These are phyloP conservation scores for Cryptotermes secundus DNA, from an alignment of 1,140 invertebrate species.

Conservation along the genomic window DNA sequence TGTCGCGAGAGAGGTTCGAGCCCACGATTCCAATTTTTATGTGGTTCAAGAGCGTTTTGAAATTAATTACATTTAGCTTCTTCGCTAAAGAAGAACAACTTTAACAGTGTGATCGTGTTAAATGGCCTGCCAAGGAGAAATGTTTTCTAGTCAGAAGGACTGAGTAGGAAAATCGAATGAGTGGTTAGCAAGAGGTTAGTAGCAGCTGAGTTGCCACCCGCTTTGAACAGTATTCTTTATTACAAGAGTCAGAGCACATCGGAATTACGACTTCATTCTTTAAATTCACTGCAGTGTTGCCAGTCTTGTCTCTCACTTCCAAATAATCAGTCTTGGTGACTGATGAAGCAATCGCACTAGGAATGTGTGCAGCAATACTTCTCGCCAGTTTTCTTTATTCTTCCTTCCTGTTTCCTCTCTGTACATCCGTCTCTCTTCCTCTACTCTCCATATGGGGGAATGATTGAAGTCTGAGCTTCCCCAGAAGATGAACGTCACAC, in stretches of 20 bases:
- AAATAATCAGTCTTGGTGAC: neutral
- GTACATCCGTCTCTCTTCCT: neutral
- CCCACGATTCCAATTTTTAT: no score
- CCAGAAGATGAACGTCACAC: neutral
- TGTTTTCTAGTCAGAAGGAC: neutral
- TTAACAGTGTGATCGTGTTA: neutral
- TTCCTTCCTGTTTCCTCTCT: neutral
- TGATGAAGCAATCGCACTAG: neutral
- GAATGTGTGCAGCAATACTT: slow-evolving; percentile 6
- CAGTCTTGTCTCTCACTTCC: neutral
- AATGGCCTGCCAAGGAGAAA: neutral
- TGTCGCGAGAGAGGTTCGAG: no score
- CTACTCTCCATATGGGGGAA: neutral
- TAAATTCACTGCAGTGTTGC: neutral
- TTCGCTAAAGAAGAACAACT: no score
- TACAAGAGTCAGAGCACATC: neutral
- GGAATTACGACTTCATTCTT: neutral
- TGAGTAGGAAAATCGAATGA: neutral
- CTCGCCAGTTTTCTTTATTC: neutral
- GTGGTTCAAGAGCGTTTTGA: no score
- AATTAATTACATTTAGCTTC: no score
- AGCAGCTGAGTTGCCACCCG: neutral
- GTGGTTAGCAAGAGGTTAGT: slow-evolving; percentile 4
- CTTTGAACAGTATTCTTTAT: neutral
- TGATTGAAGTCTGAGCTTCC: neutral